Evolutionary conservation across 2,888 invertebrate species (phyloP), one percentile per base, ranked within the genome.

Genomic region (Temnothorax ravouxi): DNA sequence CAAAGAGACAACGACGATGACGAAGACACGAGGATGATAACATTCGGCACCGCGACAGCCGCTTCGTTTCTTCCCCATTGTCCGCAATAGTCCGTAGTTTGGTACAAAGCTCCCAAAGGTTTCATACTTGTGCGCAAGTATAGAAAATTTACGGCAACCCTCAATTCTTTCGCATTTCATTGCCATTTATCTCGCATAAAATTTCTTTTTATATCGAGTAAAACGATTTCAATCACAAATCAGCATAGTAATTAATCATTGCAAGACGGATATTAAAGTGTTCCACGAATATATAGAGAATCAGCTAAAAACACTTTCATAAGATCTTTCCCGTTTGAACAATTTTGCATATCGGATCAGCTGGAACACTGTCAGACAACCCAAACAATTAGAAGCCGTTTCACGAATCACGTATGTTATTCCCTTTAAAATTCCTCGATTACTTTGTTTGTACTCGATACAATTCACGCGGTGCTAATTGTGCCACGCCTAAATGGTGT

Each of bases 101-200:
- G 89, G 92, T 90, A 92, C 92, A 88, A 90, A 89, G 81, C 90
- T 88, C 91, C 91, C 89, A 90, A 91, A 85, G 82, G 81, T 85
- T 76, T 67, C 47, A 69, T 81, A 89, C 81, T 87, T 71, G 59
- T 85, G 85, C 61, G 38, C 84, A 82, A 89, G 72, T 64, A 38
- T 29, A 62, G 54, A 29, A 29, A 34, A 47, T 61, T 72, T 18
- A 25, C 21, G 4, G 18, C 15, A 11, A 18, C 21, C 18, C 50
- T 66, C 47, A 52, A 75, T 61, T 80, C 44, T 34, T 41, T 11
- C 4, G 9, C 64, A n/a, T 18, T 29, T 71, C 18, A 11, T 29
- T 52, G 71, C n/a, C 18, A 21, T 18, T 15, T 18, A 38, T 67
- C 25, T 38, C 11, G 21, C 11, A 56, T 13, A 54, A 64, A 21